Percentiles rank a stretch among this genome's conserved stretches.
These are phyloP conservation scores for Peromyscus nudipes DNA, from an alignment of 2,797 vertebrate species.

Conservation along the genomic window DNA sequence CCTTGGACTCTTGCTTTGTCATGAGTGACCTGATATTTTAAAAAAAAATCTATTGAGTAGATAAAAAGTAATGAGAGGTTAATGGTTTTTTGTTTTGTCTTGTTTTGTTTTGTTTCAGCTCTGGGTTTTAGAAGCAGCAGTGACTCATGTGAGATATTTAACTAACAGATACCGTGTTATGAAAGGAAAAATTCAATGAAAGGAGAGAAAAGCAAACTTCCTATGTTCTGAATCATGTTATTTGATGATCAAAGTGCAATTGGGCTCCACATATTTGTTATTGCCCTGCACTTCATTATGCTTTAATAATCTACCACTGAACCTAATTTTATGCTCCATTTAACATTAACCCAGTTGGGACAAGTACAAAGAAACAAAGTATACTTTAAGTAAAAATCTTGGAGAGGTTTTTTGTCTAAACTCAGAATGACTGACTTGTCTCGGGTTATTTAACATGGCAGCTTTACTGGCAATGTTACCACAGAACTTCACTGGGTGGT, in stretches of 20 bases:
- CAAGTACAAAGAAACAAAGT: slow-evolving; percentile 43
- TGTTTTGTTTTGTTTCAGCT: background rate
- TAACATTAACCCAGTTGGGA: slow-evolving; percentile 38
- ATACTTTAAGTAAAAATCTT: slow-evolving; percentile 13
- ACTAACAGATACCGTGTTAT: slow-evolving; percentile 12
- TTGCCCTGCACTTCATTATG: slow-evolving; percentile 50
- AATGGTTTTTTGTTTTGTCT: background rate
- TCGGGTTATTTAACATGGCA: slow-evolving; percentile 18
- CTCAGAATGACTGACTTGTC: slow-evolving; percentile 31
- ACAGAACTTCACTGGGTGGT: background rate
- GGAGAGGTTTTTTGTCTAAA: slow-evolving; percentile 5
- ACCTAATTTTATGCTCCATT: slow-evolving; percentile 63
- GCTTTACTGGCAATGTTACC: background rate
- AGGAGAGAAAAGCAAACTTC: background rate
- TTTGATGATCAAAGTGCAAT: slow-evolving; percentile 35
- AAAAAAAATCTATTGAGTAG: background rate
- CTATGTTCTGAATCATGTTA: background rate
- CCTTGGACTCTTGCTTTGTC: background rate
- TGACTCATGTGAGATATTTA: slow-evolving; percentile 39
- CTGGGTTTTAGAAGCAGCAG: slow-evolving; percentile 18
- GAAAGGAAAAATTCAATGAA: slow-evolving; percentile 56
- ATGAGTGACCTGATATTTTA: background rate
- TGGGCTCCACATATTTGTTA: slow-evolving; percentile 22
- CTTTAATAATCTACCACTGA: slow-evolving; percentile 38
- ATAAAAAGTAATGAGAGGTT: slow-evolving; percentile 32